Evolutionary conservation across 2,888 invertebrate genomes (phyloP), one percentile per base, ranked within the genome.

Genomic region (Lamellibrachia satsuma): DNA sequence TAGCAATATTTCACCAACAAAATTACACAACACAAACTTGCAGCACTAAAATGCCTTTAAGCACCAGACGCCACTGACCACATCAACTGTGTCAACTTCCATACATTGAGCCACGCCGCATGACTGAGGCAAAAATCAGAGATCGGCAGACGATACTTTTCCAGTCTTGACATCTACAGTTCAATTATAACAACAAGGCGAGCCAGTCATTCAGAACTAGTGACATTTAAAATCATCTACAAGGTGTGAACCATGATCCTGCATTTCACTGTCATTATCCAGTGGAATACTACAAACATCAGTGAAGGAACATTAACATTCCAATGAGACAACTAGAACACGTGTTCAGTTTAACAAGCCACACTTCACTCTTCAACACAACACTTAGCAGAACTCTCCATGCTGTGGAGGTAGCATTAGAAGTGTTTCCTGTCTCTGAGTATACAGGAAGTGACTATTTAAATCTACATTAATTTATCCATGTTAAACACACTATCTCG

Each of bases 131-230:
- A 75, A n/a, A 60, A 75, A 75, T 75, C 75, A 75, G 75, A 75
- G 75, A 75, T 75, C 75, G 75, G 75, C 75, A 75, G 75, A 22
- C 75, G n/a, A 75, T 2, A 22, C 75, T 22, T 75, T n/a, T 75
- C n/a, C 75, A 75, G n/a, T 75, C 75, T 75, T 75, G 75, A 75
- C 75, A 75, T 75, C n/a, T 75, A 75, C 75, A 75, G 22, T 75
- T 75, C 75, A 75, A 75, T 15, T 22, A 75, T n/a, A 75, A 75
- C 22, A 75, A 75, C 75, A 15, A 22, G 75, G n/a, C 75, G 6
- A 75, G 75, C 22, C n/a, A 4, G 15, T 75, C 75, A 22, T 75
- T 75, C 75, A 6, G 75, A 75, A 75, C 75, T 22, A 22, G 75
- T 75, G 75, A 22, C 22, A 75, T 75, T 15, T 22, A 75, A 75